Conservation (phyloP, 2,888 invertebrate species). For the Antheraea yamamai region DNA sequence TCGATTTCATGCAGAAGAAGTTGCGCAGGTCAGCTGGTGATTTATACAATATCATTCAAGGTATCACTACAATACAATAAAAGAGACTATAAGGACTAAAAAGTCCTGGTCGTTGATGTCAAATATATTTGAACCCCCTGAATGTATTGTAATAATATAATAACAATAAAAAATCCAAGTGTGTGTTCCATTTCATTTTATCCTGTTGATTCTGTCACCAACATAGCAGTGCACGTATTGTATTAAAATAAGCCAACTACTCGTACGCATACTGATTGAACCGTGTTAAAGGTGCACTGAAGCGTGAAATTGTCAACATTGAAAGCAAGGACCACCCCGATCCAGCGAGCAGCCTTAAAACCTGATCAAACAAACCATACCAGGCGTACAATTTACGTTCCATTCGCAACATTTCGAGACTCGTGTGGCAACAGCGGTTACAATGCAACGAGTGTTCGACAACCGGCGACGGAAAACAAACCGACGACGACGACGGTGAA, state of each 20-base stretch:
- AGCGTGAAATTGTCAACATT: slow-evolving; percentile 40
- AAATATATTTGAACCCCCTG: too few relatives aligned
- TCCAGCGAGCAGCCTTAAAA: slow-evolving; percentile 53
- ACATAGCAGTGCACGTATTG: not conserved
- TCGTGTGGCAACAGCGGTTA: slow-evolving; percentile 42
- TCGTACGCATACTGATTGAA: not conserved
- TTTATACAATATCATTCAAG: too few relatives aligned
- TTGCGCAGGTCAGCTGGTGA: too few relatives aligned
- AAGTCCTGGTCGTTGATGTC: too few relatives aligned
- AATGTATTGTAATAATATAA: too few relatives aligned
- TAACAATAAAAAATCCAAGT: too few relatives aligned
- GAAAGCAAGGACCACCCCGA: slow-evolving; percentile 52
- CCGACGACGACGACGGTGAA: slow-evolving; percentile 36
- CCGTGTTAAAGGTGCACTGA: slow-evolving; percentile 17
- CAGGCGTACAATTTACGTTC: slow-evolving; percentile 57
- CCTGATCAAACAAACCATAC: slow-evolving; percentile 59
- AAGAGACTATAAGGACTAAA: too few relatives aligned
- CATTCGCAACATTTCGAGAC: slow-evolving; percentile 42
- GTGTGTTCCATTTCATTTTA: not conserved
- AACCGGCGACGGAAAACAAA: slow-evolving; percentile 47
- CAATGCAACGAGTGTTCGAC: slow-evolving; percentile 41
- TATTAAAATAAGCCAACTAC: not conserved
- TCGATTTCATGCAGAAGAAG: too few relatives aligned
- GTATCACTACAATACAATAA: too few relatives aligned
- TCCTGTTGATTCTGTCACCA: not conserved